A percentile compares a stretch with the other conserved stretches of the same genome.
Conservation (phyloP, 2,888 invertebrate species). For the Mythimna vitellina region DNA sequence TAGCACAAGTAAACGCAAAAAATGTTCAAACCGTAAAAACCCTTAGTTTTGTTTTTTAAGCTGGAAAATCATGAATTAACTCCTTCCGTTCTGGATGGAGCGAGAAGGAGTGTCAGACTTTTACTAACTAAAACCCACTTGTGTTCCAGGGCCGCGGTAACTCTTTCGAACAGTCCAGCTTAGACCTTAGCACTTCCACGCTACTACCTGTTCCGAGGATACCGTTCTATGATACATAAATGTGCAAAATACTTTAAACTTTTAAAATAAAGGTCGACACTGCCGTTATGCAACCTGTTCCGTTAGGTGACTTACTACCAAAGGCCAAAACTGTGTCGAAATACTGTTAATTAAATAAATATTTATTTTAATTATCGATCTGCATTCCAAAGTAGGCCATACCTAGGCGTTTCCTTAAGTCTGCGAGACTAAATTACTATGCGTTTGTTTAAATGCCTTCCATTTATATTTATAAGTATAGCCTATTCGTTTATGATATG, state of each 20-base stretch:
- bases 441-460: slow-evolving; percentile 34
- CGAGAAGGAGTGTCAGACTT: no score
- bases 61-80: no score
- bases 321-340: slow-evolving; percentile 42
- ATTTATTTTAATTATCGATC: slow-evolving; percentile 42
- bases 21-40: no score
- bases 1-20: no score
- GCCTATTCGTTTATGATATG: slow-evolving; percentile 17
- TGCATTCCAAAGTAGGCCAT: slow-evolving; percentile 27
- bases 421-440: slow-evolving; percentile 8
- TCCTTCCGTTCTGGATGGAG: no score
- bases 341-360: slow-evolving; percentile 55
- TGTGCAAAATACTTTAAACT: slow-evolving; percentile 1
- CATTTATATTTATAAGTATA: slow-evolving; percentile 40
- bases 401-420: slow-evolving; percentile 12
- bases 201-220: slow-evolving; percentile 11
- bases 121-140: no score
- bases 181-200: neutral
- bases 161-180: no score
- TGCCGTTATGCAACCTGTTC: slow-evolving; percentile 27
- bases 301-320: slow-evolving; percentile 39
- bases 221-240: slow-evolving; percentile 37
- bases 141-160: no score
- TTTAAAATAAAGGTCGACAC: slow-evolving; percentile 8
- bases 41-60: no score